Evolutionary conservation across 1,140 invertebrate species (phyloP), one percentile per base, ranked within the genome.

Genomic region (Drosophila insularis): DNA sequence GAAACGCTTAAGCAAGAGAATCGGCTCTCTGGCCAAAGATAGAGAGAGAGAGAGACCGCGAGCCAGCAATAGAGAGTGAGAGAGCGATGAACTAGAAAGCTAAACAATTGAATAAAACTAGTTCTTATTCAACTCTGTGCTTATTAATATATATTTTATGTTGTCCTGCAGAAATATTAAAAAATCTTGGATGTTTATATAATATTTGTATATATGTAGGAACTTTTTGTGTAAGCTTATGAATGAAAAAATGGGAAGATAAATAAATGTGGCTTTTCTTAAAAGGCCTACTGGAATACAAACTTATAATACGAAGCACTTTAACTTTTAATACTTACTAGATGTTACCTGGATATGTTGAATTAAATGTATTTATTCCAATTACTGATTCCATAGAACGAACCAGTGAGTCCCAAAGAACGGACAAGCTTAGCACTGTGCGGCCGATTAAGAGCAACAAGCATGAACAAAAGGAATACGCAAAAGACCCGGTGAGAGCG

Each of bases 21-120:
- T 32, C 17, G 8, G n/a, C 32, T 39, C 39, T 31, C 53, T n/a
- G 58, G 23, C 13, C 31, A 37, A 17, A 35, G 54, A 37, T 7
- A 64, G 35, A 4, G 37, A 31, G 14, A 4, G 35, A 14, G 27
- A 1, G 14, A 21, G 61, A 74, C 39, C 63, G n/a, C n/a, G n/a
- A n/a, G n/a, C n/a, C n/a, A n/a, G n/a, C 32, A 59, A 61, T 37
- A 63, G 32, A 56, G 37, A 60, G 55, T 46, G 27, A 55, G 54
- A 55, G n/a, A 63, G 32, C 10, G 32, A 35, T 14, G 23, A 19
- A 21, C 6, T 3, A 7, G 31, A 19, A 50, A 50, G 56, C 56
- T 59, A 37, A 17, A 19, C 17, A 32, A 37, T 17, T 35, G 32
- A 19, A 50, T 21, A 11, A 31, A 66, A 66, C 63, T 59, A 66